phyloP scores from a whole-genome alignment of 2,888 invertebrate genomes.

The Drosophila niveifrons region DNA sequence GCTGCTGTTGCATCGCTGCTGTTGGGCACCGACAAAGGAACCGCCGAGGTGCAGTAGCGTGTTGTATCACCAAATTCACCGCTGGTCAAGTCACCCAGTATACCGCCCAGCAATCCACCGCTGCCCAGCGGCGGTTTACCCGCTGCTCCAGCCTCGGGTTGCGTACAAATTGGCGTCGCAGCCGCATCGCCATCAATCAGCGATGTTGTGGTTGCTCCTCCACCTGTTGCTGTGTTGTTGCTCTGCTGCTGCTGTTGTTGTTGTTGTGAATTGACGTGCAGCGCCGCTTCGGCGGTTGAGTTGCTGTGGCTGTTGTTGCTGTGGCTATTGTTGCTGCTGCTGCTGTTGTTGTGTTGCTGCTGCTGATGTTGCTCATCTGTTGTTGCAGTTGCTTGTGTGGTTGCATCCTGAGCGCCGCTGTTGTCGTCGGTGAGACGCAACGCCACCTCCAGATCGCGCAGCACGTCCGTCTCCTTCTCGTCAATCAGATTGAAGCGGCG shows the following conservation, averaged over 20 bases:
- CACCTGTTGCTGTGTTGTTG: conserved; percentile 57
- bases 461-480: conserved; percentile 97
- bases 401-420: conserved; percentile 69
- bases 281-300: conserved; percentile 15
- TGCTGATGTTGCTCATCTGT: conserved; percentile 39
- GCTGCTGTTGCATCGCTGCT: conserved; percentile 39
- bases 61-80: conserved; percentile 85
- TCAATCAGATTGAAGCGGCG: conserved; percentile 96
- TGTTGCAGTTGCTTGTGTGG: conserved; percentile 53
- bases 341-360: conserved; percentile 47
- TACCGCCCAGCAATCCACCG: conserved; percentile 83
- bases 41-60: conserved; percentile 83
- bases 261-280: conserved; percentile 58
- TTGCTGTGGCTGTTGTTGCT: conserved; percentile 41
- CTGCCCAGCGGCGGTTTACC: conserved; percentile 79
- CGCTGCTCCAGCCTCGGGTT: conserved; percentile 84
- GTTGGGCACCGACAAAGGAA: conserved; percentile 60
- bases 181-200: conserved; percentile 82
- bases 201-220: conserved; percentile 29
- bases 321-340: conserved; percentile 39
- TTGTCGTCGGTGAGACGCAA: conserved; percentile 88
- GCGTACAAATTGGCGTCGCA: conserved; percentile 84
- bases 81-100: conserved; percentile 83
- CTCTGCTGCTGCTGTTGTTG: conserved; percentile 59
- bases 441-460: conserved; percentile 95